Percentiles rank a stretch among this genome's conserved stretches.
Evolutionary conservation across 2,113 vertebrate genomes (phyloP).

Genomic region (Perca flavescens): DNA sequence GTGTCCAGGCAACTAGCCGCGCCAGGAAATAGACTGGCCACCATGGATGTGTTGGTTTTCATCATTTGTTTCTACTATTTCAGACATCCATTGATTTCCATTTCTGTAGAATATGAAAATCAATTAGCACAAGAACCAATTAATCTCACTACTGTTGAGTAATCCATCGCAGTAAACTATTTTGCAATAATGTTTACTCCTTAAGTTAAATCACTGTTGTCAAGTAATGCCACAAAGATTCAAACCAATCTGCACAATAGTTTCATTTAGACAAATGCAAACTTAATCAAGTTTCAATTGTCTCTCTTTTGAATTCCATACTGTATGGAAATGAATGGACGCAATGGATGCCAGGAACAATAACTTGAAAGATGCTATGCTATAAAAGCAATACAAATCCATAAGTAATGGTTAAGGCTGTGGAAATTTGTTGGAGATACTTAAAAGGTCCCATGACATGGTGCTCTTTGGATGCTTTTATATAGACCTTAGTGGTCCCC

Average conservation of each 20-base stretch:
- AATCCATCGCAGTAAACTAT: not conserved
- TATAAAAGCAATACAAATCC: conserved; percentile 1
- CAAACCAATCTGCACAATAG: not conserved
- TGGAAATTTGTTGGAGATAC: not conserved
- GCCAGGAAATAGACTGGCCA: too few relatives aligned
- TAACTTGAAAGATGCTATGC: not conserved
- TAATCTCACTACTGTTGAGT: not conserved
- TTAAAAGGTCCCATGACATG: too few relatives aligned
- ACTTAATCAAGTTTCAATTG: not conserved
- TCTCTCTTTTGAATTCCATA: not conserved
- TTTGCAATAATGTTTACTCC: not conserved
- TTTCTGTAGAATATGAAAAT: not conserved
- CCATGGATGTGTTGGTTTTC: not conserved
- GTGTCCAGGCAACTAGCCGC: too few relatives aligned
- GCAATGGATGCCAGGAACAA: too few relatives aligned
- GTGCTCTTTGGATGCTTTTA: too few relatives aligned
- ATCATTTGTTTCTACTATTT: not conserved
- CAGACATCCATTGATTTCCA: not conserved
- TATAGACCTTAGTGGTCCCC: too few relatives aligned
- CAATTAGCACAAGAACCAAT: not conserved
- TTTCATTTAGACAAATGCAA: not conserved
- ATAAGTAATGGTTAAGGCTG: not conserved
- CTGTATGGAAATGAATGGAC: not conserved
- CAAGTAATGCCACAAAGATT: not conserved
- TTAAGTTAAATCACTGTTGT: not conserved